A percentile compares a stretch with the other conserved stretches of the same genome.
Evolutionary conservation across 2,797 vertebrate species (phyloP).

Genomic region (Rhinophrynus dorsalis): DNA sequence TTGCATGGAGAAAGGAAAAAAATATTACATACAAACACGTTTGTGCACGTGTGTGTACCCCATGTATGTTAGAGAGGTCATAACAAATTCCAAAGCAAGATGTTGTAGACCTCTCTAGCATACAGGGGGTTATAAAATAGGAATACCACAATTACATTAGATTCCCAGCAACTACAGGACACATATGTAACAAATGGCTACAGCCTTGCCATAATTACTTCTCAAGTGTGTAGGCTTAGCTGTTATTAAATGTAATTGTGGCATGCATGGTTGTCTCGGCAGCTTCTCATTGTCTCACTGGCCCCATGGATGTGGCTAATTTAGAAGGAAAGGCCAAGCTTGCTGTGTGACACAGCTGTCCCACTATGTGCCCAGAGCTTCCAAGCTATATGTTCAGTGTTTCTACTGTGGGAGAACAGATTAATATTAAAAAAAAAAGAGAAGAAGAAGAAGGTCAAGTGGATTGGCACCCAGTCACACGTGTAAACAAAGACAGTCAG

Average conservation of each 20-base stretch:
- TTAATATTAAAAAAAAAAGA: not conserved
- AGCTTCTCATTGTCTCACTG: conserved; percentile 2
- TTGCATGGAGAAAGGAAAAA: no score
- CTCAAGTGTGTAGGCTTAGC: not conserved
- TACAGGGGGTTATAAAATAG: no score
- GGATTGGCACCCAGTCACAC: no score
- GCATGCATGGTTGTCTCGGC: not conserved
- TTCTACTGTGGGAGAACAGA: not conserved
- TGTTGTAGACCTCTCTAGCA: no score
- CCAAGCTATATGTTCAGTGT: not conserved
- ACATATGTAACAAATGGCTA: not conserved
- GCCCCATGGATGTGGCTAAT: not conserved
- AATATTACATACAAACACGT: no score
- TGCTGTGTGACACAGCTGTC: not conserved
- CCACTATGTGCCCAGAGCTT: not conserved
- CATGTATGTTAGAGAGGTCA: no score
- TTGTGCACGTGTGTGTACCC: no score
- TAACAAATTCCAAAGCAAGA: no score
- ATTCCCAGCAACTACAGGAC: no score
- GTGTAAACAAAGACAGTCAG: no score
- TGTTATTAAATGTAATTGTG: not conserved
- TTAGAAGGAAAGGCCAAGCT: not conserved
- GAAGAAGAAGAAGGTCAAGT: no score
- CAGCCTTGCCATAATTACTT: not conserved
- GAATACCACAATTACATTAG: no score